Evolutionary conservation across 2,888 invertebrate genomes (phyloP), one percentile per base, ranked within the genome.

Genomic region (Coenonympha arcania): DNA sequence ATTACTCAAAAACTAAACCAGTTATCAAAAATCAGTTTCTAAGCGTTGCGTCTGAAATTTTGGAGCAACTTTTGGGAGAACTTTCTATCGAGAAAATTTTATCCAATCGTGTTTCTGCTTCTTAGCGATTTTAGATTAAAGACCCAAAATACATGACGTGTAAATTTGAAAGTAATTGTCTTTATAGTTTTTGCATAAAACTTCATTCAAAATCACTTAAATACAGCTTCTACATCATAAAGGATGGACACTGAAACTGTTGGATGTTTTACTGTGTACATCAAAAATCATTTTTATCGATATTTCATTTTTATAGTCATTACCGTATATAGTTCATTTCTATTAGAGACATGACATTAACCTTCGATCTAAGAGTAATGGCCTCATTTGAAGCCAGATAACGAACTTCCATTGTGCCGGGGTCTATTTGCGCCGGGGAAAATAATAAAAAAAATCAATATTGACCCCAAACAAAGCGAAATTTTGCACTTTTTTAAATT

Each of bases 401-500:
- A 86, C 83, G 85, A 85, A 84, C 79, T 67, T 53, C 57, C 57
- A 81, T 86, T 79, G 77, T 78, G 49, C 51, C 8, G 19, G 37
- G 55, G 58, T 66, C 64, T 68, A 67, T 72, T 73, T 72, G 68
- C 64, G 64, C 68, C 60, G n/a, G n/a, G n/a, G n/a, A n/a, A n/a
- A n/a, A n/a, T n/a, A n/a, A n/a, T 18, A 71, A 69, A 78, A 65
- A n/a, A 82, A 86, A 83, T 79, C 82, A 86, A 85, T 86, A 83
- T 86, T 86, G 83, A 84, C 74, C 75, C 70, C 57, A 62, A 74
- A 79, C 70, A 79, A 71, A 71, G 73, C 57, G 63, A 74, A 79
- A 82, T 78, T 81, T 83, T 77, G 83, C 85, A 84, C 79, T 78
- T 83, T 85, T 83, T 78, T 61, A 78, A 79, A 76, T 73, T 78